These are phyloP conservation scores for Calosoma granatense DNA, from an alignment of 1,140 invertebrate species.

Conservation along the genomic window DNA sequence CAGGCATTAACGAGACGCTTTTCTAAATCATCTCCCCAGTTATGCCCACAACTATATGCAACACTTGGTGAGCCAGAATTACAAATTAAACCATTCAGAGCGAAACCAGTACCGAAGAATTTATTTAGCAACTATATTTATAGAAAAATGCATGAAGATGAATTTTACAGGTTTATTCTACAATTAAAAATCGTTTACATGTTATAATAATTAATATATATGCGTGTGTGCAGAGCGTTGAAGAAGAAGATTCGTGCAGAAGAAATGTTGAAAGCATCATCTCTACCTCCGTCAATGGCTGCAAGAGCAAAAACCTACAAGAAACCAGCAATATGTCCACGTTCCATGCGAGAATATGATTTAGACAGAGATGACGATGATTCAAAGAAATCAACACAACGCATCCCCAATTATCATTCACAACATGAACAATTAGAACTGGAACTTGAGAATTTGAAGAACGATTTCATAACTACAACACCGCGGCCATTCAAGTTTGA, in stretches of 20 bases:
- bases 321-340: slow-evolving; percentile 28
- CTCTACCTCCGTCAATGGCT: slow-evolving; percentile 58
- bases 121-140: slow-evolving; percentile 59
- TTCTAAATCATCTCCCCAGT: slow-evolving; percentile 43
- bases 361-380: slow-evolving; percentile 21
- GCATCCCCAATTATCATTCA: slow-evolving; percentile 19
- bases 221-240: slow-evolving; percentile 42
- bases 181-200: not conserved
- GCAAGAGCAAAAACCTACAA: slow-evolving; percentile 41
- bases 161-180: slow-evolving; percentile 46
- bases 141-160: slow-evolving; percentile 56
- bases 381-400: slow-evolving; percentile 26
- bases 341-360: slow-evolving; percentile 26
- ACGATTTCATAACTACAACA: slow-evolving; percentile 42
- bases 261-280: slow-evolving; percentile 53
- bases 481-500: slow-evolving; percentile 40
- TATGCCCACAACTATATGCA: slow-evolving; percentile 31
- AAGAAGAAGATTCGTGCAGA: slow-evolving; percentile 56
- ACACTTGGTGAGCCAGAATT: slow-evolving; percentile 21
- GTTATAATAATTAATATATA: slow-evolving; percentile 5
- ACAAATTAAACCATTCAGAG: slow-evolving; percentile 46
- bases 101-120: slow-evolving; percentile 55
- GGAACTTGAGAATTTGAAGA: slow-evolving; percentile 33
- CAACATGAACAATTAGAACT: slow-evolving; percentile 26
- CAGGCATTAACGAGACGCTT: slow-evolving; percentile 31